A percentile compares a stretch with the other conserved stretches of the same genome.
These are phyloP conservation scores for Anastatus disparis DNA, from an alignment of 1,140 invertebrate species.

Conservation along the genomic window DNA sequence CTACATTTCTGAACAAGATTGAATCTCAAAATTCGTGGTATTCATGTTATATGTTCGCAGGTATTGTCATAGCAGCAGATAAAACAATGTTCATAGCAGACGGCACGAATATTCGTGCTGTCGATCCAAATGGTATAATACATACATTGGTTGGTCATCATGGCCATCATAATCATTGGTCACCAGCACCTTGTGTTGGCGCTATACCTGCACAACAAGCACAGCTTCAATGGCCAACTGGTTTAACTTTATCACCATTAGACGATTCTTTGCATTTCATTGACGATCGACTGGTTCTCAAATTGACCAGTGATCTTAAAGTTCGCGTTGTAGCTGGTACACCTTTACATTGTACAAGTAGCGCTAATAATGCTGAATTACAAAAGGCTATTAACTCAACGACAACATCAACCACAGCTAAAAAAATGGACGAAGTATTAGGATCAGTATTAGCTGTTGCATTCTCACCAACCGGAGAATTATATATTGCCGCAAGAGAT, in stretches of 20 bases:
- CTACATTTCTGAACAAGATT: no score
- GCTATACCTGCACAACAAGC: slow-evolving; percentile 82
- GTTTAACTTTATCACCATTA: slow-evolving; percentile 83
- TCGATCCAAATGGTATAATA: slow-evolving; percentile 91
- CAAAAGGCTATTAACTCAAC: slow-evolving; percentile 50
- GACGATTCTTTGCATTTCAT: slow-evolving; percentile 95
- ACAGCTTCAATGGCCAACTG: slow-evolving; percentile 95
- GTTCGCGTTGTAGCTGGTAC: slow-evolving; percentile 90
- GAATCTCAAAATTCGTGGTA: slow-evolving; percentile 12
- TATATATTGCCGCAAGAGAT: slow-evolving; percentile 94
- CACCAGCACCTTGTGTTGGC: slow-evolving; percentile 85
- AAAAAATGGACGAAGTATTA: slow-evolving; percentile 70
- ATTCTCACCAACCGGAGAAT: slow-evolving; percentile 91
- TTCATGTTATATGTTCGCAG: slow-evolving; percentile 57
- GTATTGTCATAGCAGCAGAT: slow-evolving; percentile 88
- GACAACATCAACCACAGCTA: slow-evolving; percentile 25
- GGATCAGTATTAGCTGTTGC: slow-evolving; percentile 85
- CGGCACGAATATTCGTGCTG: slow-evolving; percentile 91
- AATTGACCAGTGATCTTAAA: slow-evolving; percentile 91
- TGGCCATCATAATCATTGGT: slow-evolving; percentile 91
- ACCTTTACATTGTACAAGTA: slow-evolving; percentile 81
- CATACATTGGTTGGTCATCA: slow-evolving; percentile 93
- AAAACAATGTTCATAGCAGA: slow-evolving; percentile 95
- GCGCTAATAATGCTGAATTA: slow-evolving; percentile 45
- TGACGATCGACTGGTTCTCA: slow-evolving; percentile 92